Conservation (phyloP, 92 coral and sea anemone genomes). For the Heliopora coerulea region DNA sequence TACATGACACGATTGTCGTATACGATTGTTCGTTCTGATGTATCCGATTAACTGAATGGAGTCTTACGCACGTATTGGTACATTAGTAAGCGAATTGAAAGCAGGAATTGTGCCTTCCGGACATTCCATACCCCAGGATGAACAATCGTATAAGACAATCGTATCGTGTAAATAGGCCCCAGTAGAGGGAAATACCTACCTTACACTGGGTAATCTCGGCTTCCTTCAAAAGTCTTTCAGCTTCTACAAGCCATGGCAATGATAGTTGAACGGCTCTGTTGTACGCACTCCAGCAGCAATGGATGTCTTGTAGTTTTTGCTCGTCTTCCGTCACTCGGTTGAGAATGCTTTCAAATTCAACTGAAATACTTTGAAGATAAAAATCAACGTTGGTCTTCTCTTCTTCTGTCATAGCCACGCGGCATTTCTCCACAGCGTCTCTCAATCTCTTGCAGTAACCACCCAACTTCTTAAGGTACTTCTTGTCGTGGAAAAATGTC, state of each 20-base stretch:
- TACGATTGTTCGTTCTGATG: too few species aligned
- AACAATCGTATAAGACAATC: too few species aligned
- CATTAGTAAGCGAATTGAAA: too few species aligned
- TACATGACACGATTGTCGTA: too few species aligned
- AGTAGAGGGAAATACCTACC: constrained; percentile 58
- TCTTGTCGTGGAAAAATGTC: constrained; percentile 84
- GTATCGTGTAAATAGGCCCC: too few species aligned
- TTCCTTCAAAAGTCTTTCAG: constrained; percentile 75
- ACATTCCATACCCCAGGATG: too few species aligned
- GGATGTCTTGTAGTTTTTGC: constrained; percentile 76
- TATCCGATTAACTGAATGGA: too few species aligned
- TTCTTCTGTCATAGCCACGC: constrained; percentile 48
- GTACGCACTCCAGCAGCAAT: constrained; percentile 52
- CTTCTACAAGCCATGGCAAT: constrained; percentile 75
- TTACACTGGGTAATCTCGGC: constrained; percentile 77
- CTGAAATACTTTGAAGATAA: constrained; percentile 38
- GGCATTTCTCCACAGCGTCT: constrained; percentile 57
- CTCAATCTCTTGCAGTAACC: constrained; percentile 64
- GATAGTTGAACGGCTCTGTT: constrained; percentile 22
- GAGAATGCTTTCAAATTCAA: constrained; percentile 56
- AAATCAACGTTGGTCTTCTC: constrained; percentile 57
- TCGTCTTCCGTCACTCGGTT: constrained; percentile 56
- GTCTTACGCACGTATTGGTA: too few species aligned
- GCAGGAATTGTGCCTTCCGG: too few species aligned
- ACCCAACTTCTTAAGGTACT: constrained; percentile 66